Evolutionary conservation across 2,797 vertebrate species (phyloP), one percentile per base, ranked within the genome.

Genomic region (Eulemur rubriventer): DNA sequence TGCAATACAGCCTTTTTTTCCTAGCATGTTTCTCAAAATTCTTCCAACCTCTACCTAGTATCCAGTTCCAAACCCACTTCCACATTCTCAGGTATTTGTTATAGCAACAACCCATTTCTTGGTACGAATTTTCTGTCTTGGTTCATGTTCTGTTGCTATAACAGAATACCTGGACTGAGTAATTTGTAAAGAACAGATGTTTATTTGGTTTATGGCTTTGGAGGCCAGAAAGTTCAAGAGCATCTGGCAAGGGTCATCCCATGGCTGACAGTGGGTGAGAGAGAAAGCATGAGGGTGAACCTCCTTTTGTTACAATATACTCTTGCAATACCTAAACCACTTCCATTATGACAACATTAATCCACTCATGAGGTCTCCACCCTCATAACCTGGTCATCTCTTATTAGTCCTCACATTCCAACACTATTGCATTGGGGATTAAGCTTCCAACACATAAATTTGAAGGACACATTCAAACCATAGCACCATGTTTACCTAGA

Each of bases 261-360:
- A 35, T 35, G 48, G 20, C 20, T 4, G 75, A 52, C 24, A 6
- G 33, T 78, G 48, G 75, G 12, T 4, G 20, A 52, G 22, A 24
- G 12, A 78, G 50, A n/a, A 35, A 7, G 9, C n/a, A 35, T 35
- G 8, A 69, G 2, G 48, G 75, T 0, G 0, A 10, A 55, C 28
- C 48, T 13, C 50, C 50, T 55, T 55, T 79, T 38, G 9, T 55
- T 55, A 79, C 13, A 55, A 55, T 52, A 50, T 4, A 57, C 22
- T 79, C n/a, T 26, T 10, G 13, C 33, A 67, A 35, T 67, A 67
- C 4, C 17, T 67, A 35, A 67, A 18, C 63, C 33, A 67, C 63
- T n/a, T 67, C 33, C 33, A 20, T 67, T 35, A 67, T 35, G n/a
- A 79, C 22, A 50, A 38, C 24, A 57, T 79, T 35, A 38, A 10